Base-by-base conservation (phyloP, 2,113 vertebrate genomes). In the Boleophthalmus pectinirostris region DNA sequence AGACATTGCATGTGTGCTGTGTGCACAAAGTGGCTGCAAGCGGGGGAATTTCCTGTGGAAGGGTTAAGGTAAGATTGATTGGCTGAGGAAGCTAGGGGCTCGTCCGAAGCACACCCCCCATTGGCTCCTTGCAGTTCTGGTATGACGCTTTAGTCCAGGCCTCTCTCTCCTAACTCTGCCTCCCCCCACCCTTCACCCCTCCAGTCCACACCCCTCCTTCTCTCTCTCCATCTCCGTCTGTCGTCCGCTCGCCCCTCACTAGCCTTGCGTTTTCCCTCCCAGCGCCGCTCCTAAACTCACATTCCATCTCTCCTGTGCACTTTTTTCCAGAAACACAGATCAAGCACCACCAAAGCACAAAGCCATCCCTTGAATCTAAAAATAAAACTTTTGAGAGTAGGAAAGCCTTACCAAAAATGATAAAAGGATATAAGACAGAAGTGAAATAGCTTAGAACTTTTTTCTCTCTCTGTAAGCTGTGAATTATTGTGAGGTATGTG, bases 291-390 rank as follows among this genome's bases (percentile, higher is more conserved):
- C 71, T 87, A 85, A 85, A 87, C 88, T 89, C 89, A 87, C 89
- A 89, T 90, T 90, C 89, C 89, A 86, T 87, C 82, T 87, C 87
- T 88, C 68, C 84, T 75, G 72, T 75, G 75, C 75, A 80, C 76
- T 82, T 83, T 84, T 61, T 78, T 73, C 78, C 89, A 85, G 84
- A 82, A 85, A 83, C 75, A 4, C 76, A 81, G 85, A 89, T 90
- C 82, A 89, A 81, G 88, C 85, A 88, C 84, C 82, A 87, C 57
- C 15, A 15, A 89, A 82, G 85, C 84, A 91, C 88, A 90, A 90
- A 92, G 84, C 81, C 5, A 82, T 87, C 88, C 89, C 89, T 92
- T 90, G 89, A 90, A 84, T 89, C 87, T 90, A 90, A 86, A 90
- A 90, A 90, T 89, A 90, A 47, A 7, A 84, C 70, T 81, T 58